Conservation (phyloP, 1,140 invertebrate genomes). For the Tyrophagus putrescentiae region DNA sequence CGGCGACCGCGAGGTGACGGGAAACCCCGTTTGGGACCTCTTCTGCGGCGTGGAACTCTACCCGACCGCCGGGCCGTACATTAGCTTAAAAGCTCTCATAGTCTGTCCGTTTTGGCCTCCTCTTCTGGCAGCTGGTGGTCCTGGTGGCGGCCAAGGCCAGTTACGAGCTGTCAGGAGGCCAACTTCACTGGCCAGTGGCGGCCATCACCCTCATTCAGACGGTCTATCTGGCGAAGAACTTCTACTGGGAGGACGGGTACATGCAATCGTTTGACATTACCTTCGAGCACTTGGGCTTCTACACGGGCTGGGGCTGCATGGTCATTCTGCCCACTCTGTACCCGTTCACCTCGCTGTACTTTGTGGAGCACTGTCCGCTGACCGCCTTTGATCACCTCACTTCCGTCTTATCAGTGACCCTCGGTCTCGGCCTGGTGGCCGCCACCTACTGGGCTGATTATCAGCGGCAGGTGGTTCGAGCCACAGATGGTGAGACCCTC, state of each 20-base stretch:
- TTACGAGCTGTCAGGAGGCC: conserved; percentile 26
- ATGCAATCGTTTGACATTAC: conserved; percentile 30
- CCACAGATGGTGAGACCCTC: conserved; percentile 32
- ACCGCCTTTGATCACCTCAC: background rate
- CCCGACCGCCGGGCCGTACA: conserved; percentile 29
- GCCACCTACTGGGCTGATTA: conserved; percentile 39
- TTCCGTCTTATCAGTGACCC: background rate
- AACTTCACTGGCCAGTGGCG: conserved; percentile 36
- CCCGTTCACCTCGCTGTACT: conserved; percentile 39
- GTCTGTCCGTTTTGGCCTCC: conserved; percentile 43
- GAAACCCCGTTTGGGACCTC: conserved; percentile 34
- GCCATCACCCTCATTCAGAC: conserved; percentile 37
- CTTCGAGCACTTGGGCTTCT: conserved; percentile 34
- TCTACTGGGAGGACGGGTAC: conserved; percentile 47
- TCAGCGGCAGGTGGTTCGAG: conserved; percentile 34
- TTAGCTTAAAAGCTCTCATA: conserved; percentile 39
- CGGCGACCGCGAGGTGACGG: background rate
- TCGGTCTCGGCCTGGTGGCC: conserved; percentile 29
- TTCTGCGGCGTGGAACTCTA: conserved; percentile 39
- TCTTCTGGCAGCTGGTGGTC: conserved; percentile 42
- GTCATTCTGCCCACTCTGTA: conserved; percentile 43
- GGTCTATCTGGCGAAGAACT: conserved; percentile 45
- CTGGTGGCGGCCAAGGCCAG: conserved; percentile 25
- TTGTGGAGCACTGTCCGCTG: conserved; percentile 36
- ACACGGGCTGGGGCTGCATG: conserved; percentile 46